Conservation (phyloP, 2,113 vertebrate genomes). For the Pantherophis guttatus region DNA sequence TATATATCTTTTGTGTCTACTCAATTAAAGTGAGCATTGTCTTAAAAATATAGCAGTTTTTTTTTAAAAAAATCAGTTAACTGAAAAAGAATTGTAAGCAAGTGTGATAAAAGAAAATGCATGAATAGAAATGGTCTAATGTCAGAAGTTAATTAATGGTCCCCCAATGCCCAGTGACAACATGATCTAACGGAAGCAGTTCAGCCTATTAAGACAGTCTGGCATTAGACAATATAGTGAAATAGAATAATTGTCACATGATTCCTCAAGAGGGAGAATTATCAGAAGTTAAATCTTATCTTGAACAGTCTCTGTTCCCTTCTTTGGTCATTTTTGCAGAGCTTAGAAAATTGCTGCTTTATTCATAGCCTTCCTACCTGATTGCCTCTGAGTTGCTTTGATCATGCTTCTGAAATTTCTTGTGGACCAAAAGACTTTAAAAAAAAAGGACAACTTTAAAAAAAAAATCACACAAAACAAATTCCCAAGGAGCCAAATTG, state of each 20-base stretch:
- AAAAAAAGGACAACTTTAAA: fast-evolving
- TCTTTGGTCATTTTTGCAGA: neutral
- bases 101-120: neutral
- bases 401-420: slow-evolving; percentile 8
- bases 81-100: neutral
- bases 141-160: neutral
- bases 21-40: neutral
- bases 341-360: neutral
- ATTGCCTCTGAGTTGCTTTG: neutral
- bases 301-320: neutral
- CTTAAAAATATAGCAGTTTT: neutral
- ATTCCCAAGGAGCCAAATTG: slow-evolving; percentile 1
- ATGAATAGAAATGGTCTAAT: neutral
- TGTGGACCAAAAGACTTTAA: neutral
- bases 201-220: neutral
- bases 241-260: neutral
- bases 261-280: neutral
- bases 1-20: neutral
- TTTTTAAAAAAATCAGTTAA: neutral
- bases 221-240: neutral
- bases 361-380: neutral
- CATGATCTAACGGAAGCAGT: neutral
- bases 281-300: neutral
- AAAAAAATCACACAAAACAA: neutral
- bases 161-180: neutral